Evolutionary conservation across 1,140 invertebrate genomes (phyloP), one percentile per base, ranked within the genome.

Genomic region (Orius insidiosus): DNA sequence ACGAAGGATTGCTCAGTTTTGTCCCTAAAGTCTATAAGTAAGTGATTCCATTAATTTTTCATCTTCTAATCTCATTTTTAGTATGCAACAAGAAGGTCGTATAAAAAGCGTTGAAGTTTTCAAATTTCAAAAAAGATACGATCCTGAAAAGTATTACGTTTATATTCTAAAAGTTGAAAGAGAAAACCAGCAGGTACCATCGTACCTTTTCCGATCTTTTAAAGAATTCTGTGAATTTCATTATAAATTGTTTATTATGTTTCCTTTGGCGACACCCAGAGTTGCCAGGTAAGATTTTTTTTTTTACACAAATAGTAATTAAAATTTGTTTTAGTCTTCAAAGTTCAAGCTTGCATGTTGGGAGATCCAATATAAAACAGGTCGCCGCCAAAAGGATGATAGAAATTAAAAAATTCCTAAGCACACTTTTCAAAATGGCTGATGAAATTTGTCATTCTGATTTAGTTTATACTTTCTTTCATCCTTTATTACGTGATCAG

Each of bases 101-200:
- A 74, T 98, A 40, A 75, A 72, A n/a, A 74, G 71, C 46, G 83
- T 95, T 2, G 76, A 81, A 61, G 84, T 97, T 7, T 72, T 84
- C 39, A 79, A 80, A 41, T 94, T 78, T 62, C 84, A 94, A 66
- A 98, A 98, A 62, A 75, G 89, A 52, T 95, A 94, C 60, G 87
- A 89, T 62, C 92, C 92, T 15, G 92, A 97, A 59, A 98, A 98
- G 67, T 90, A 94, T 68, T 98, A 98, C 63, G 88, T 96, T 57
- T 98, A 94, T 62, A 83, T 93, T 54, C 63, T 98, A 36, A 74
- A 78, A 54, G 81, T 98, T 36, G 78, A 80, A 54, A 69, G 94
- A 46, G 81, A 84, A 54, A 78, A 78, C 46, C 80, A 92, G 59
- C 72, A 74, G 6, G 86, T 92, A 56, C 78, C 85, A 0, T 76